Base-by-base conservation (phyloP, 2,797 vertebrate species). In the Gymnodraco acuticeps region DNA sequence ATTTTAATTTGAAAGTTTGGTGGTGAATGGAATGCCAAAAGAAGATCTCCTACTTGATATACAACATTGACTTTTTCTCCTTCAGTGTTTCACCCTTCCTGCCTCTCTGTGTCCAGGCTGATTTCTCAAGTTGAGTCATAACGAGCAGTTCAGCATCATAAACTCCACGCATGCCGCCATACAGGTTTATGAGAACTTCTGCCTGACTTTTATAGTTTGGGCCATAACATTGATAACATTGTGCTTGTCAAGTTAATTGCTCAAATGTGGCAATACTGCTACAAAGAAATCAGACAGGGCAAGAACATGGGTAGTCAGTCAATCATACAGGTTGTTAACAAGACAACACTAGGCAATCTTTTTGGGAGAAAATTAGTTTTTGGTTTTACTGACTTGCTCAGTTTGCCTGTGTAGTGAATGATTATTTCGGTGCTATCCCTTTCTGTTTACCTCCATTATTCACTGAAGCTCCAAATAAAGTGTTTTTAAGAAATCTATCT, bases 1-100 rank as follows among this genome's bases (percentile, higher is more conserved):
- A 4, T 64, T 31, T 1, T 70, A 77, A 85, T 81, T 78, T 15
- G 75, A 68, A 62, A 65, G 64, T 75, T 62, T 70, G 31, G 20
- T 72, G 67, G 54, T n/a, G 3, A 61, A 53, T 33, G 19, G 20
- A 1, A 55, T 43, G 19, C 51, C 45, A 56, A 60, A 74, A 55
- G 46, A 65, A 19, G 42, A 69, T 70, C 58, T 12, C 23, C 23
- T 50, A 77, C 73, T 38, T 4, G 7, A 64, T 53, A 3, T 27
- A 13, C 1, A 3, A 20, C 19, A 45, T 33, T 20, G 19, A 12
- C 55, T 43, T 50, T 38, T 47, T 41, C 10, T 10, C 45, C 45
- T 42, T 23, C 19, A 65, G n/a, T 64, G 48, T 56, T 64, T 70
- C 46, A 31, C 19, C 19, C 31, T 10, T 70, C 63, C 13, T 46